Evolutionary conservation across 2,888 invertebrate species (phyloP).

Genomic region (Lithosia quadra): DNA sequence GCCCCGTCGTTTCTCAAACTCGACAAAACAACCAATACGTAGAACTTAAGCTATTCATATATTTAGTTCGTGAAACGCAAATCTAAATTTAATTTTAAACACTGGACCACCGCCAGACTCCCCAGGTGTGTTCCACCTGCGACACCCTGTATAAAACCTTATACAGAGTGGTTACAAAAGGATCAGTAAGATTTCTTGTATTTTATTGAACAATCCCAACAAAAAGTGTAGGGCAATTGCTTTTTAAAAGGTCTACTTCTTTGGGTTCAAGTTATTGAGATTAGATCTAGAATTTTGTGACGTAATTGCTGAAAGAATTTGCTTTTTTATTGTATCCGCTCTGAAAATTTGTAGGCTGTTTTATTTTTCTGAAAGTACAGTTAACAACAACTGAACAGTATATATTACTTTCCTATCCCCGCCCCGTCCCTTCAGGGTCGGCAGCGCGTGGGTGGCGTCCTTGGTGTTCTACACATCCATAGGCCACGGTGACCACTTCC

Average conservation of each 20-base stretch:
- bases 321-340: not conserved
- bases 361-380: too few relatives aligned
- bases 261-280: conserved; percentile 20
- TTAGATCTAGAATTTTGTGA: conserved; percentile 7
- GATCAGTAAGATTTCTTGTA: conserved; percentile 18
- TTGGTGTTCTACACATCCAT: too few relatives aligned
- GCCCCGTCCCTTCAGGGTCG: too few relatives aligned
- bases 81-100: conserved; percentile 16
- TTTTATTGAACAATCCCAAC: conserved; percentile 19
- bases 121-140: conserved; percentile 22
- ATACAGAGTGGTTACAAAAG: conserved; percentile 18
- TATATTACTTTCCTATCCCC: too few relatives aligned
- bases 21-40: too few relatives aligned
- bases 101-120: conserved; percentile 19
- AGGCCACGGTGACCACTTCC: too few relatives aligned
- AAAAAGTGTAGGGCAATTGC: conserved; percentile 7
- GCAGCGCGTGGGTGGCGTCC: too few relatives aligned
- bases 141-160: conserved; percentile 15
- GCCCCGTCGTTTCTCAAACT: too few relatives aligned
- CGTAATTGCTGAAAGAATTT: not conserved
- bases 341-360: not conserved
- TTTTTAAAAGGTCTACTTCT: conserved; percentile 10
- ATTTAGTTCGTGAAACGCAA: not conserved
- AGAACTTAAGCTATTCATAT: too few relatives aligned
- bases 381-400: too few relatives aligned